These are phyloP conservation scores for Drosophila pseudoobscura DNA, from an alignment of 1,140 invertebrate species.

Conservation along the genomic window DNA sequence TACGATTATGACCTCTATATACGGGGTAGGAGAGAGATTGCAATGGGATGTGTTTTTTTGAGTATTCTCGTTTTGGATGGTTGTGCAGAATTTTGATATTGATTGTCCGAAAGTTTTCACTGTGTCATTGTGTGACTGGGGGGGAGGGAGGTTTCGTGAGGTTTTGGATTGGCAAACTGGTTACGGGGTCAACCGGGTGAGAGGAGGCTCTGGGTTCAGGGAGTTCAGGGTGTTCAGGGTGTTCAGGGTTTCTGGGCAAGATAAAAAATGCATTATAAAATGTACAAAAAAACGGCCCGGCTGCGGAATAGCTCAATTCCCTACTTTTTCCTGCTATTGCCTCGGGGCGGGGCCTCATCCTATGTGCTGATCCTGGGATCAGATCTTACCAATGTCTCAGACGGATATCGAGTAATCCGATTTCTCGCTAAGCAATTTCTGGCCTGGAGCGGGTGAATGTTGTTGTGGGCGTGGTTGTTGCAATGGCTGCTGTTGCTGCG, in stretches of 20 bases:
- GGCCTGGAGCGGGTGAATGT: slow-evolving; percentile 79
- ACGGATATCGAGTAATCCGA: slow-evolving; percentile 83
- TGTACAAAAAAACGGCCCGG: slow-evolving; percentile 50
- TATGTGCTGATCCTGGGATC: slow-evolving; percentile 64
- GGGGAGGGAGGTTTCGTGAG: slow-evolving; percentile 1
- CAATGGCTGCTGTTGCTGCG: slow-evolving; percentile 73
- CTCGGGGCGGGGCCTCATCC: slow-evolving; percentile 51
- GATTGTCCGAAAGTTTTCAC: slow-evolving; percentile 75
- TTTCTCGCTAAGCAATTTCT: slow-evolving; percentile 80
- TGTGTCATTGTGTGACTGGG: slow-evolving; percentile 34
- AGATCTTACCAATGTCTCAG: slow-evolving; percentile 81
- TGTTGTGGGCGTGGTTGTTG: slow-evolving; percentile 75
- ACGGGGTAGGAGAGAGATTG: slow-evolving; percentile 55
- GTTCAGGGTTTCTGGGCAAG: slow-evolving; percentile 12
- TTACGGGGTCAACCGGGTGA: slow-evolving; percentile 15
- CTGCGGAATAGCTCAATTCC: slow-evolving; percentile 9
- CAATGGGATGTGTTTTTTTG: slow-evolving; percentile 59
- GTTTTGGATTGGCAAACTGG: slow-evolving; percentile 40
- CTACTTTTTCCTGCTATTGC: slow-evolving; percentile 19
- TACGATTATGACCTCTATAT: slow-evolving; percentile 34
- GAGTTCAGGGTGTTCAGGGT: slow-evolving; percentile 9
- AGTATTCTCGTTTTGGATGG: slow-evolving; percentile 47
- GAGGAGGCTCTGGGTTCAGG: slow-evolving; percentile 6
- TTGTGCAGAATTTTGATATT: slow-evolving; percentile 75
- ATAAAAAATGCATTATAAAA: slow-evolving; percentile 61